Evolutionary conservation across 2,797 vertebrate species (phyloP).

Genomic region (Streptopelia turtur): DNA sequence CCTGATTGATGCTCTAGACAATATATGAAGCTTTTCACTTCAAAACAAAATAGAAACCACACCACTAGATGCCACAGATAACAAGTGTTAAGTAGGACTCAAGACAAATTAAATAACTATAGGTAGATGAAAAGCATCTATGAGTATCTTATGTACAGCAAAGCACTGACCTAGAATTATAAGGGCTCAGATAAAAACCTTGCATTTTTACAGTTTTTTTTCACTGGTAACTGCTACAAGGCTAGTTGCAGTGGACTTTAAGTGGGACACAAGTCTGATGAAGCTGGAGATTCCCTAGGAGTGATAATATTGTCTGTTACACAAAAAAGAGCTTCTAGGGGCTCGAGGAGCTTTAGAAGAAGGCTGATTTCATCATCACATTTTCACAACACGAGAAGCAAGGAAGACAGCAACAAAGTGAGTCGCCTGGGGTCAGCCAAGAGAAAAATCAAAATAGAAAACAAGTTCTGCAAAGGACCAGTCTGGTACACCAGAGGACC

Average conservation of each 20-base stretch:
- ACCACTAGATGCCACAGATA: not conserved
- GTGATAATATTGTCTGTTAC: not conserved
- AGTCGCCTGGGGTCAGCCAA: not conserved
- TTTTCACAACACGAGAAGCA: not conserved
- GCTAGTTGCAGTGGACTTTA: not conserved
- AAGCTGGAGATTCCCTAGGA: not conserved
- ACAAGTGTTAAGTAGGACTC: not conserved
- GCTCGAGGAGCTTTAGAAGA: not conserved
- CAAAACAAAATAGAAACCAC: not conserved
- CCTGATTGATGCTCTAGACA: not conserved
- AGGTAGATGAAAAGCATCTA: not conserved
- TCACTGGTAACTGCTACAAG: not conserved
- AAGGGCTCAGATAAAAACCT: not conserved
- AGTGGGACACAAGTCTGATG: not conserved
- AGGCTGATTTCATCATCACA: not conserved
- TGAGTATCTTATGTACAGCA: not conserved
- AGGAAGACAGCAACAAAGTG: not conserved
- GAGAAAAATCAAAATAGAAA: not conserved
- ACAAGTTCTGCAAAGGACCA: not conserved
- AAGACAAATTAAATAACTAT: not conserved
- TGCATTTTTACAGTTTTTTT: not conserved
- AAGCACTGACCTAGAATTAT: not conserved
- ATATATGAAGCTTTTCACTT: not conserved
- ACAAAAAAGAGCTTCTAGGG: not conserved
- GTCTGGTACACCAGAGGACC: not conserved